Evolutionary conservation across 1,140 invertebrate species (phyloP).

Genomic region (Brachionus koreanus): DNA sequence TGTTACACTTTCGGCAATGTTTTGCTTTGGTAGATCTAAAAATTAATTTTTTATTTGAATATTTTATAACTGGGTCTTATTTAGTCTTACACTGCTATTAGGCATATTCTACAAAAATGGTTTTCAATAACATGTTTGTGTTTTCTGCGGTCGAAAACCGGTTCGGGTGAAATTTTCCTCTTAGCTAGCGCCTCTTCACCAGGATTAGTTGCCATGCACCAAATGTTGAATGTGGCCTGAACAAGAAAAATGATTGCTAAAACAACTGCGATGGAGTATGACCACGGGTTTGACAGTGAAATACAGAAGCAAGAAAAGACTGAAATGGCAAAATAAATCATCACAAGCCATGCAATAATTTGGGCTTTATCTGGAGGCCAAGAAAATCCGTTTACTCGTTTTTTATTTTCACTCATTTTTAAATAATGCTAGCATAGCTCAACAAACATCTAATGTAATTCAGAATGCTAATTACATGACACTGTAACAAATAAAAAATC

Average conservation of each 20-base stretch:
- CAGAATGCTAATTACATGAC: neutral
- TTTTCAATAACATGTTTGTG: constrained; percentile 91
- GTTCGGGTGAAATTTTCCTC: constrained; percentile 53
- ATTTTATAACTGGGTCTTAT: neutral
- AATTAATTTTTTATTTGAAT: neutral
- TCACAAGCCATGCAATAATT: constrained; percentile 74
- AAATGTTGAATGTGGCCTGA: constrained; percentile 53
- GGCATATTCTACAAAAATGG: constrained; percentile 86
- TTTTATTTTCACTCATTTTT: neutral
- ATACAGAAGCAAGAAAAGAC: constrained; percentile 70
- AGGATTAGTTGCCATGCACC: constrained; percentile 76
- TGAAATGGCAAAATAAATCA: constrained; percentile 67
- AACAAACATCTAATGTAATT: neutral
- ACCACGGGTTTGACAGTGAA: constrained; percentile 48
- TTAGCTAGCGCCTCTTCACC: constrained; percentile 69
- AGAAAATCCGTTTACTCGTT: constrained; percentile 65
- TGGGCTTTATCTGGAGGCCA: constrained; percentile 81
- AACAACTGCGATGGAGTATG: neutral
- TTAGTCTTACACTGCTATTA: constrained; percentile 66
- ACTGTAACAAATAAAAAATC: neutral
- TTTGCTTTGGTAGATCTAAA: constrained; percentile 64
- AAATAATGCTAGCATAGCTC: too few species aligned
- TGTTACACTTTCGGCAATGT: constrained; percentile 92
- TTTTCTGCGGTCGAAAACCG: constrained; percentile 77
- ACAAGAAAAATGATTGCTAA: neutral